Base-by-base conservation (phyloP, 2,797 vertebrate genomes). In the Paramormyrops hopkinsi region DNA sequence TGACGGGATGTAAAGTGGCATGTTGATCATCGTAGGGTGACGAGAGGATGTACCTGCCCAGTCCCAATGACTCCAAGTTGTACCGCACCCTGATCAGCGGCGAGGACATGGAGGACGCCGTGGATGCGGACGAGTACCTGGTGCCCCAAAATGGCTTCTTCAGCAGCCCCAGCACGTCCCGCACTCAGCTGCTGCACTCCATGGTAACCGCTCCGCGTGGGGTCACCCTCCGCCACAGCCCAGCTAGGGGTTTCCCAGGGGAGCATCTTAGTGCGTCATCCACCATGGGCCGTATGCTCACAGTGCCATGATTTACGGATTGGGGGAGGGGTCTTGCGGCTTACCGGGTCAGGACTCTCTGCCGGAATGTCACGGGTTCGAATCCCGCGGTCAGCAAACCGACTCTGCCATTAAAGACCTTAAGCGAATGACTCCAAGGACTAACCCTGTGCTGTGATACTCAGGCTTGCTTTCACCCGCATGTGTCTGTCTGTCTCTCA, bases 111-210 rank as follows among this genome's bases (percentile, higher is more conserved):
- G 97, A 97, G 50, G 97, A 99, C 1, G 95, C 97, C 0, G 96
- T 99, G 25, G 99, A 99, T 1, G 98, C 97, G 0, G 99, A 99
- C 0, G 97, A 99, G 93, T 99, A 99, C 92, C 96, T 99, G 0
- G 94, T 99, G 89, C 99, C 98, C 0, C 97, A 98, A 53, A 97
- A 96, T 44, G 95, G 97, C 91, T 99, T 99, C 94, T 99, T 99
- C 95, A 97, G 95, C 94, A 99, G 97, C 91, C 98, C 97, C 0
- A 97, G 97, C 91, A 98, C 96, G 0, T 99, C 98, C 12, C 96
- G 95, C 33, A 98, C 97, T 0, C 97, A 97, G 0, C 96, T 99
- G 51, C 92, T 99, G 48, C 97, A 96, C 90, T 98, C 98, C 65
- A 89, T 95, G 93, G 99, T 99, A 96, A 76, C 83, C 41, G 44